These are phyloP conservation scores for Philopedon plagiatum DNA, from an alignment of 2,888 invertebrate species.

Conservation along the genomic window DNA sequence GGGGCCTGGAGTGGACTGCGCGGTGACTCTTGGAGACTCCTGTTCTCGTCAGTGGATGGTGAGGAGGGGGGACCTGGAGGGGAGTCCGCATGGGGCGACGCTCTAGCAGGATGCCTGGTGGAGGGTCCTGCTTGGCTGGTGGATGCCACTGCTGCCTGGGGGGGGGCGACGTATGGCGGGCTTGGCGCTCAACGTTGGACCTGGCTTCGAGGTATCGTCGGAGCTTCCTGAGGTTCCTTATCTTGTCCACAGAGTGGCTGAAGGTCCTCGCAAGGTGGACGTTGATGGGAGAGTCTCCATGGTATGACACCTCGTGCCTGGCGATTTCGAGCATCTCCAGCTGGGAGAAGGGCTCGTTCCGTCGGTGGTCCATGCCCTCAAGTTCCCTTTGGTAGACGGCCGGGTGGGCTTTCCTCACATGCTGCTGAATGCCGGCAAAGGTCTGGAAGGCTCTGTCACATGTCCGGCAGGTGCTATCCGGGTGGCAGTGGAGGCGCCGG, in stretches of 20 bases:
- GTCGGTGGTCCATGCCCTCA: neutral
- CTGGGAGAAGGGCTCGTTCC: neutral
- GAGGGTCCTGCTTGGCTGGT: neutral
- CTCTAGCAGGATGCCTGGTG: neutral
- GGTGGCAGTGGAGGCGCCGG: neutral
- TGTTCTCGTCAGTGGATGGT: too few relatives aligned
- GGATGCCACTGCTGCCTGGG: too few relatives aligned
- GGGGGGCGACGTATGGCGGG: neutral
- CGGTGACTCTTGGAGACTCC: neutral
- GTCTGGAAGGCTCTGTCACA: neutral
- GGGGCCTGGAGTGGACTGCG: too few relatives aligned
- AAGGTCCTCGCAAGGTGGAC: neutral
- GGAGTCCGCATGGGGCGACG: neutral
- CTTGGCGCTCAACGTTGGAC: neutral
- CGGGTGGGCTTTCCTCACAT: neutral
- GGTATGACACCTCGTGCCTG: neutral
- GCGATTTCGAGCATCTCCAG: neutral
- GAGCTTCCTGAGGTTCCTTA: conserved; percentile 7
- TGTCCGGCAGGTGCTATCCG: neutral
- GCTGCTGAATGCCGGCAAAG: conserved; percentile 5
- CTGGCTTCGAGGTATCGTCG: neutral
- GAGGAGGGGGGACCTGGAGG: neutral
- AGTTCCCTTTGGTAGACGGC: neutral
- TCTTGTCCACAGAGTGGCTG: neutral
- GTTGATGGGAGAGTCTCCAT: neutral